Percentiles rank a stretch among this genome's conserved stretches.
phyloP scores from a whole-genome alignment of 2,888 invertebrate species.

The Gortyna flavago region DNA sequence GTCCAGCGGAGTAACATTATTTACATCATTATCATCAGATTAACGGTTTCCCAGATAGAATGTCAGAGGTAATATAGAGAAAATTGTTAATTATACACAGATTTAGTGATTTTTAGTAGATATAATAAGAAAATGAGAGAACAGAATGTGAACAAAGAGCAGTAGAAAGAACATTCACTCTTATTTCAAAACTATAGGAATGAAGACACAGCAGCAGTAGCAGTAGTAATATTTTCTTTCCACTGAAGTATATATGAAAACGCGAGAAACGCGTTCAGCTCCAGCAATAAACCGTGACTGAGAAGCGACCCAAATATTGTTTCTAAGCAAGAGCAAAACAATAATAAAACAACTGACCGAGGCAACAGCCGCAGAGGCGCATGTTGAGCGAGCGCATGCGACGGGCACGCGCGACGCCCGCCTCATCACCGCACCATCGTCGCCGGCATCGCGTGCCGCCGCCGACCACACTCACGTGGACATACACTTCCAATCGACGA shows the following conservation, averaged over 20 bases:
- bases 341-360: slow-evolving; percentile 80
- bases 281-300: slow-evolving; percentile 57
- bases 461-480: slow-evolving; percentile 84
- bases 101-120: slow-evolving; percentile 2
- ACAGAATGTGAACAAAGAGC: background rate
- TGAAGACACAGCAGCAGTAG: background rate
- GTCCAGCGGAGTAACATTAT: background rate
- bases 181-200: slow-evolving; percentile 12
- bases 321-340: slow-evolving; percentile 44
- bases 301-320: slow-evolving; percentile 47
- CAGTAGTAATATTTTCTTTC: slow-evolving; percentile 18
- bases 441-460: slow-evolving; percentile 69
- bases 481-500: slow-evolving; percentile 80
- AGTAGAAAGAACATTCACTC: background rate
- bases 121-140: slow-evolving; percentile 10
- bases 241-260: slow-evolving; percentile 12
- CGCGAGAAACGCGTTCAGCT: slow-evolving; percentile 35
- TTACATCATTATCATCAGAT: background rate
- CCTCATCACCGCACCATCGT: slow-evolving; percentile 83
- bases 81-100: background rate
- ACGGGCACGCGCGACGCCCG: slow-evolving; percentile 77
- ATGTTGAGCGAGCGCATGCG: slow-evolving; percentile 83
- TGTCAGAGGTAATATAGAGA: background rate
- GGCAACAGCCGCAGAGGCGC: slow-evolving; percentile 89
- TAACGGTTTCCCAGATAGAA: slow-evolving; percentile 1